phyloP scores from a whole-genome alignment of 2,888 invertebrate species.

The Thecophora atra region DNA sequence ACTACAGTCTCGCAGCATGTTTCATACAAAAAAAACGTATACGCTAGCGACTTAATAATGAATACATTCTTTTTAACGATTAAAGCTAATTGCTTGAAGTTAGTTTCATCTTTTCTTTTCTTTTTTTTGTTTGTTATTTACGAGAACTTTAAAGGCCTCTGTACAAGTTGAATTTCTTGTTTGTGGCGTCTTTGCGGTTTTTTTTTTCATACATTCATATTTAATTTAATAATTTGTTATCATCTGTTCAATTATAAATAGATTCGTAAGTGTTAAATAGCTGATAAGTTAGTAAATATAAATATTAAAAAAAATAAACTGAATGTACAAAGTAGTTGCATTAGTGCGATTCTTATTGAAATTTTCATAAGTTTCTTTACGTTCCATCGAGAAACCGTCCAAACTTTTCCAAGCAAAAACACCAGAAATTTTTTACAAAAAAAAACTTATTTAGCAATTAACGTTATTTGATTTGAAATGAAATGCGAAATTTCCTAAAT shows the following conservation, averaged over 20 bases:
- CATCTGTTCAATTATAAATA: constrained; percentile 9
- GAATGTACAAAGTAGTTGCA: constrained; percentile 27
- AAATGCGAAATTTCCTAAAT: constrained; percentile 20
- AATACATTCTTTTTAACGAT: constrained; percentile 2
- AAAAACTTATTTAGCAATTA: constrained; percentile 35
- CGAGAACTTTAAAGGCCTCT: neutral
- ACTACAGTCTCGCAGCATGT: neutral
- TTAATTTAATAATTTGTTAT: neutral
- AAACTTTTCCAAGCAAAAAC: constrained; percentile 19
- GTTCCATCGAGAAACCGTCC: constrained; percentile 39
- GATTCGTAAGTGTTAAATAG: constrained; percentile 13
- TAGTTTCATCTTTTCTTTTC: neutral
- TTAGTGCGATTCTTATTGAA: constrained; percentile 15
- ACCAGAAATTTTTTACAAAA: constrained; percentile 26
- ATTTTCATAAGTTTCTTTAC: constrained; percentile 18
- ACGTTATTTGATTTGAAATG: constrained; percentile 16
- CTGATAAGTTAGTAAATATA: constrained; percentile 30
- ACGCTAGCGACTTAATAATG: neutral
- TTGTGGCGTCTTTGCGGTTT: neutral
- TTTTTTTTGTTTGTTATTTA: neutral
- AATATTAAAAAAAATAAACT: constrained; percentile 24
- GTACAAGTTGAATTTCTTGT: neutral
- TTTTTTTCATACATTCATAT: neutral
- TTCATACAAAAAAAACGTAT: constrained; percentile 28
- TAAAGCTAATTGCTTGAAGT: constrained; percentile 31